Base-by-base conservation (phyloP, 2,113 vertebrate species). In the Gadus chalcogrammus region DNA sequence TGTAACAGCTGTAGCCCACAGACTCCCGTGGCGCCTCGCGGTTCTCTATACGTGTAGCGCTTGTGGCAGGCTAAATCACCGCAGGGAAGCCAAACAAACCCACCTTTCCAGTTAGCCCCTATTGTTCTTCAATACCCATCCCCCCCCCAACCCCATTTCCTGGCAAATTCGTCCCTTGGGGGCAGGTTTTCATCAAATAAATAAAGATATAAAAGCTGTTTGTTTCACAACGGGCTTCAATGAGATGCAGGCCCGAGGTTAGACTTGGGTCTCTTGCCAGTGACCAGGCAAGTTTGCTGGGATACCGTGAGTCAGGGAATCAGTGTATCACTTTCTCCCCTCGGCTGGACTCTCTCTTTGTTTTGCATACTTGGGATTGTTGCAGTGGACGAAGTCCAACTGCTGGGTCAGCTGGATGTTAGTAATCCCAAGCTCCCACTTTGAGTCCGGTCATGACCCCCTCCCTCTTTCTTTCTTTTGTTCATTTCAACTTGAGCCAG, bases 1-100 rank as follows among this genome's bases (percentile, higher is more conserved):
- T 80, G 67, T 72, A 80, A 84, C 81, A 89, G 85, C 84, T 84
- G 86, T 58, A 74, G 72, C 35, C 8, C 48, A 7, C 27, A 65
- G 24, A 31, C 42, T 64, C 63, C 73, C 65, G 64, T 67, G 61
- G 42, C 70, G 56, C 18, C 64, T 70, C 64, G 38, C 79, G 42
- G 65, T 74, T 5, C 72, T 75, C 79, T 72, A 65, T 79, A 66
- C 79, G 42, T 77, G 72, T 88, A 82, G 77, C 61, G 15, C 59
- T 77, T 84, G 75, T 82, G 75, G 84, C 76, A 60, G 72, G 80
- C 60, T 68, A 52, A 69, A 73, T 76, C 78, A 72, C 71, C 74
- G 69, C 70, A 72, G 79, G 31, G 65, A 65, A 42, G 58, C 31
- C 22, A 70, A 68, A 71, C 22, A 74, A 31, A 58, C 70, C 63